Conservation (phyloP, 2,888 invertebrate genomes). For the Heteropelma amictum region DNA sequence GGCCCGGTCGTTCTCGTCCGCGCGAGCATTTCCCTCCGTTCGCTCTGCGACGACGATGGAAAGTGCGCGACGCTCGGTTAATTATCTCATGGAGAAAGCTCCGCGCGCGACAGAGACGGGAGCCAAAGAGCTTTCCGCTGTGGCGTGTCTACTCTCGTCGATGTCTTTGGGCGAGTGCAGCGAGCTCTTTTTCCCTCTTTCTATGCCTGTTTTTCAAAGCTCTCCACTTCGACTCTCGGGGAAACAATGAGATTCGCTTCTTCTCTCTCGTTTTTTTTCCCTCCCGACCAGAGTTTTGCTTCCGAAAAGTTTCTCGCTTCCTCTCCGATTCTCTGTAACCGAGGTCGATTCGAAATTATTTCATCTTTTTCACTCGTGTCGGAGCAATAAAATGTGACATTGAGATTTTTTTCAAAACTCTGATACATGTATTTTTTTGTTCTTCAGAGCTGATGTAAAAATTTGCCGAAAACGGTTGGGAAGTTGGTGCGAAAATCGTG, state of each 20-base stretch:
- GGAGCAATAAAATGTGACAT: no score
- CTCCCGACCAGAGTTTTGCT: no score
- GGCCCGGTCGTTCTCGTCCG: slow-evolving; percentile 33
- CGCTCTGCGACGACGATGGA: slow-evolving; percentile 37
- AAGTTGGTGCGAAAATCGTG: no score
- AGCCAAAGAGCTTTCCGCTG: slow-evolving; percentile 25
- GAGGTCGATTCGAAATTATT: not conserved
- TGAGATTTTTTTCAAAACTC: no score
- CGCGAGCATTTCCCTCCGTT: slow-evolving; percentile 27
- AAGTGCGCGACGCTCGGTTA: slow-evolving; percentile 24
- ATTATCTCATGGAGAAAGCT: slow-evolving; percentile 45
- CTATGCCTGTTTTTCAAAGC: not conserved
- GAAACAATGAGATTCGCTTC: slow-evolving; percentile 1
- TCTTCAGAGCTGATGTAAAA: no score
- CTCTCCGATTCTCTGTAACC: not conserved
- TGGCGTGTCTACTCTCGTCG: slow-evolving; percentile 32
- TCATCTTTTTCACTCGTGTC: no score
- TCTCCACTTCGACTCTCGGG: not conserved
- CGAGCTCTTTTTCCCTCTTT: not conserved
- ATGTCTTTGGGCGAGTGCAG: slow-evolving; percentile 41
- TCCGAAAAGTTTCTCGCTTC: not conserved
- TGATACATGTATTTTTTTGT: no score
- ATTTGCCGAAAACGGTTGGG: no score
- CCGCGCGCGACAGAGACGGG: not conserved
- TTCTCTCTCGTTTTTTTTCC: not conserved